phyloP scores from a whole-genome alignment of 2,888 invertebrate species.

The Orthosia cruda region DNA sequence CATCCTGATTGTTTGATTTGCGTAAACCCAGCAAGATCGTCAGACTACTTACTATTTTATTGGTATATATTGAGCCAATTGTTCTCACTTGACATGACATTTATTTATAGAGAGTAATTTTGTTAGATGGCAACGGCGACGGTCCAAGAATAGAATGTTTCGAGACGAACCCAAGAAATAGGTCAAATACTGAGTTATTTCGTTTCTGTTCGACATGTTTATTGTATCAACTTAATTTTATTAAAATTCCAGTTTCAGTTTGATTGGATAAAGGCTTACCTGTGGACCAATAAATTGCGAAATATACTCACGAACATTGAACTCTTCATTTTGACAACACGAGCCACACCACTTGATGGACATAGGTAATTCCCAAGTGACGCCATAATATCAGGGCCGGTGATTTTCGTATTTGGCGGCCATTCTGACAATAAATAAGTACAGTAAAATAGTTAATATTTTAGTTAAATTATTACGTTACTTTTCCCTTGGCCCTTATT shows the following conservation, averaged over 20 bases:
- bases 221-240: background rate
- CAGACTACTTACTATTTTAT: conserved; percentile 7
- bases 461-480: too few relatives aligned
- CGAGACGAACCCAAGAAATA: conserved; percentile 32
- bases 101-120: conserved; percentile 43
- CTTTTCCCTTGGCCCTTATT: too few relatives aligned
- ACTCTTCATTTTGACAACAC: too few relatives aligned
- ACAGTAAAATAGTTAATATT: too few relatives aligned
- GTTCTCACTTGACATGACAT: conserved; percentile 31
- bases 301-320: background rate
- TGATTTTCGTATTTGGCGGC: too few relatives aligned
- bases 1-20: background rate
- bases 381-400: too few relatives aligned
- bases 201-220: background rate
- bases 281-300: background rate
- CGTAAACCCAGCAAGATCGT: conserved; percentile 10
- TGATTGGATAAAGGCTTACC: too few relatives aligned
- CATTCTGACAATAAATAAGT: too few relatives aligned
- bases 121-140: background rate
- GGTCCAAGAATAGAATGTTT: conserved; percentile 20
- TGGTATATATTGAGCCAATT: conserved; percentile 37
- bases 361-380: too few relatives aligned
- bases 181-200: conserved; percentile 17
- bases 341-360: too few relatives aligned
- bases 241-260: background rate